Percentiles rank a stretch among this genome's conserved stretches.
Conservation (phyloP, 2,888 invertebrate genomes). For the Tenthredo scrophulariae region DNA sequence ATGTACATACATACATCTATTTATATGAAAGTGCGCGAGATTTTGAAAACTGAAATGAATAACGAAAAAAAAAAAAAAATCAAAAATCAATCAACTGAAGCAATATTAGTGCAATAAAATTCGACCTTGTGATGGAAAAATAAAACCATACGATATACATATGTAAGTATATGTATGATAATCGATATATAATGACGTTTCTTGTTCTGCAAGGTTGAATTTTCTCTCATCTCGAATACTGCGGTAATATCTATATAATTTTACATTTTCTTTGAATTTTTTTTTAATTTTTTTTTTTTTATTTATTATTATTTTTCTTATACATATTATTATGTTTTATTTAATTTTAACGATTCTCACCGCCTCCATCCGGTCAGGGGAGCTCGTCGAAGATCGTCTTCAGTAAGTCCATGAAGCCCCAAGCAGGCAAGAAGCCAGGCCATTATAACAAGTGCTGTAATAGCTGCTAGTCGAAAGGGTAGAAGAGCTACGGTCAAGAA, state of each 20-base stretch:
- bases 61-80: no score
- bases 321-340: not conserved
- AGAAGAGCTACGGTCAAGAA: constrained; percentile 91
- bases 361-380: constrained; percentile 95
- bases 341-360: constrained; percentile 78
- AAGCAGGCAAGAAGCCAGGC: constrained; percentile 93
- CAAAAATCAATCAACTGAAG: not conserved
- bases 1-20: no score
- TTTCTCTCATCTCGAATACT: not conserved
- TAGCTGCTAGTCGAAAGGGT: constrained; percentile 89
- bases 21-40: no score
- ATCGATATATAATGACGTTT: not conserved
- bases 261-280: not conserved
- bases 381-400: constrained; percentile 87
- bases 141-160: not conserved
- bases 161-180: not conserved
- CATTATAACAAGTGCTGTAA: constrained; percentile 87
- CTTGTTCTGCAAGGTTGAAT: not conserved
- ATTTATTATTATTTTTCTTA: no score
- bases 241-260: no score
- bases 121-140: not conserved
- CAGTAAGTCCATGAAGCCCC: constrained; percentile 89
- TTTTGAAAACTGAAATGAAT: no score
- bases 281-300: no score
- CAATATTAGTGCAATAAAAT: not conserved